Conservation (phyloP, 2,888 invertebrate genomes). For the Notocelia uddmanniana region DNA sequence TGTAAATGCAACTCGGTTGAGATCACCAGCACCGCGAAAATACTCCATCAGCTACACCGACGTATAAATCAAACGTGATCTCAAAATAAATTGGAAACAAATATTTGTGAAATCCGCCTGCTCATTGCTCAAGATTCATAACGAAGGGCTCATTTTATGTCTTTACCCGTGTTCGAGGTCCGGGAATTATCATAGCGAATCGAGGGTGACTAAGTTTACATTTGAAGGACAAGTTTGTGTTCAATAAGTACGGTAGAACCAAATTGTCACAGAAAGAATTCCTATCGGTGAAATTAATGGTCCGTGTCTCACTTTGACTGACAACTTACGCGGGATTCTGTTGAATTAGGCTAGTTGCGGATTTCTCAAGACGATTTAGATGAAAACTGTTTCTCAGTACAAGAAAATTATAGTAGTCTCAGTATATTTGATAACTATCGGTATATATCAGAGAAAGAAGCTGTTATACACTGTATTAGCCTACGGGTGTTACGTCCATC, state of each 20-base stretch:
- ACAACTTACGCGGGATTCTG: slow-evolving; percentile 10
- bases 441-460: too few relatives aligned
- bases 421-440: too few relatives aligned
- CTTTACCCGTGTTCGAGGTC: slow-evolving; percentile 12
- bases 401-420: neutral
- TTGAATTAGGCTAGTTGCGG: slow-evolving; percentile 11
- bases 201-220: slow-evolving; percentile 19
- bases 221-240: slow-evolving; percentile 18
- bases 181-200: slow-evolving; percentile 5
- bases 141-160: slow-evolving; percentile 25
- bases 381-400: neutral
- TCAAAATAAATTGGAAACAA: slow-evolving; percentile 34
- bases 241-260: neutral
- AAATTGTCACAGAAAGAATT: slow-evolving; percentile 16
- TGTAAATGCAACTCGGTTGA: slow-evolving; percentile 12
- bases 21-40: slow-evolving; percentile 13
- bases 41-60: slow-evolving; percentile 9
- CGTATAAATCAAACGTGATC: slow-evolving; percentile 30
- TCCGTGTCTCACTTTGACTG: slow-evolving; percentile 15
- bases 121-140: slow-evolving; percentile 19
- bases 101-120: slow-evolving; percentile 24
- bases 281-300: slow-evolving; percentile 16
- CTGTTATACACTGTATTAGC: too few relatives aligned
- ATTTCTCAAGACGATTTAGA: neutral
- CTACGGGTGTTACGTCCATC: slow-evolving; percentile 4